Base-by-base conservation (phyloP, 2,113 vertebrate genomes). In the Cygnus atratus region DNA sequence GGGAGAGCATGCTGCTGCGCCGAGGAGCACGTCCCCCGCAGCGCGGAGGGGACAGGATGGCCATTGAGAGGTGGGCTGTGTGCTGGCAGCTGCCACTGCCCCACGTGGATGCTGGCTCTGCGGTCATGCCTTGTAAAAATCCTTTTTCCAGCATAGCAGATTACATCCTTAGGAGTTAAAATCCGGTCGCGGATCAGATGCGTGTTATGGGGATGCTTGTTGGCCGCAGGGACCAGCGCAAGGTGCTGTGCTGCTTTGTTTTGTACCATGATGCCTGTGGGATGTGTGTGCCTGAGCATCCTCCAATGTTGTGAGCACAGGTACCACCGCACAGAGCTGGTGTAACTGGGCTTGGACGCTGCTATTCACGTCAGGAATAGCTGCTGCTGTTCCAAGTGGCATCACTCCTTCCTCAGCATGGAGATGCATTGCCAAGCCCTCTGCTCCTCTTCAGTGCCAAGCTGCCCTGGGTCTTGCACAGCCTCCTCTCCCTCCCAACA, bases 21-120 rank as follows among this genome's bases (percentile, higher is more conserved):
- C 0, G 1, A 66, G 35, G 50, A 84, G n/a, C 0, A 0, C 21
- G 67, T 94, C 29, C 25, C 21, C 33, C 68, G 0, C 50, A 70
- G 50, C 2, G 0, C 0, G 0, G 80, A 70, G 46, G 43, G 59
- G 61, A 78, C 18, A 52, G 70, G 10, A 31, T 80, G 37, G 55
- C 48, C 44, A 39, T 0, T 33, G 77, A 73, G 80, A 75, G 24
- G 18, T 22, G 37, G 37, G 13, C 10, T 16, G 6, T 54, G 46
- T 71, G 31, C 29, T 52, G 78, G 37, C 85, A 70, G 61, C 21
- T 57, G n/a, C 50, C 28, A 25, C 41, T 9, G 1, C 13, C 33
- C 46, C 37, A 9, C 16, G 28, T 11, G 43, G 33, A 13, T 43
- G 58, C 66, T 50, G 17, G 9, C 61, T 72, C 59, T 80, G 11